Base-by-base conservation (phyloP, 2,888 invertebrate genomes). In the Himalopsyche tibetana region DNA sequence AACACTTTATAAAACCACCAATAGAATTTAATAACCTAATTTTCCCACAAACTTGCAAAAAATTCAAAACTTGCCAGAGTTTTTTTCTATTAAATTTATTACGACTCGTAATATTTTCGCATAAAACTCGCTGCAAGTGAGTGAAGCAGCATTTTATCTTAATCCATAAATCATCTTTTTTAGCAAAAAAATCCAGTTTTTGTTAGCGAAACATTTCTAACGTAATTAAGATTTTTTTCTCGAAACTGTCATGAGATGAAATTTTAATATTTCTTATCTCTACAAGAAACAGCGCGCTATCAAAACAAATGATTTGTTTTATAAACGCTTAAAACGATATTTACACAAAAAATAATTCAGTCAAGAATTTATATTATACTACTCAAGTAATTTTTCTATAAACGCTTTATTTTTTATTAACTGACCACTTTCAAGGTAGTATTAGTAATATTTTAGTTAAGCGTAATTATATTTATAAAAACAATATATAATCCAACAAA, bases 121-220 rank as follows among this genome's bases (percentile, higher is more conserved):
- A 28, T 74, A 36, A 74, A 74, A 74, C 15, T 74, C 12, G 38
- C 38, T 74, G 74, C 74, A 74, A 74, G 74, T 74, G 36, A 74
- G 74, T 74, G 36, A 36, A 74, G 74, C 28, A 74, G 28, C 28
- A 74, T 36, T 74, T 74, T 74, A 74, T 74, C 74, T 74, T 36
- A 74, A 74, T 74, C 36, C 74, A 36, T 74, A 74, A 74, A 74
- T 74, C 74, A 38, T 51, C 74, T 74, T 38, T 74, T 74, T 74
- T 36, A 12, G 11, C 38, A 6, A 74, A 74, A 74, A 36, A 12
- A 36, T 38, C 36, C 74, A 74, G 28, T 74, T 74, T 74, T 74
- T 74, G 74, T 74, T 36, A 74, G 74, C 74, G 74, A 74, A 74
- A 74, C 74, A 74, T 74, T 74, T 74, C 74, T 74, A 74, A 36